These are phyloP conservation scores for Agelaius tricolor DNA, from an alignment of 2,113 vertebrate species.

Conservation along the genomic window DNA sequence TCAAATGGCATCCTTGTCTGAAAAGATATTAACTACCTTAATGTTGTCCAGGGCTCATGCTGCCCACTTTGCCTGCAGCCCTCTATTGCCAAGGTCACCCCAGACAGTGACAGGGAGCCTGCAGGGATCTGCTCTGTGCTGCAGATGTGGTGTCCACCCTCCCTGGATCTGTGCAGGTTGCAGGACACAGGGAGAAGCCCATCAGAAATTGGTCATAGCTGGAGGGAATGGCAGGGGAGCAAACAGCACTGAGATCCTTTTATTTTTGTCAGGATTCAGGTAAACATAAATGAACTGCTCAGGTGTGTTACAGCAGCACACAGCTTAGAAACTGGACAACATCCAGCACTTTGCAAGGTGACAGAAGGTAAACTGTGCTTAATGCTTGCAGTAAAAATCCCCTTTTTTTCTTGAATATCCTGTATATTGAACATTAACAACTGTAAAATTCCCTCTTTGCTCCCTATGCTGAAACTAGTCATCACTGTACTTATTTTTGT, in stretches of 20 bases:
- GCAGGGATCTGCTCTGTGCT: background rate
- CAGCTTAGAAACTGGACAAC: background rate
- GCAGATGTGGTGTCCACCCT: background rate
- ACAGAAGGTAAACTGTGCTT: background rate
- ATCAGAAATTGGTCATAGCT: background rate
- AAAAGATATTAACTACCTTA: background rate
- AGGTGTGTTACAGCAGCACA: background rate
- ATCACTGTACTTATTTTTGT: background rate
- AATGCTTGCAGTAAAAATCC: background rate
- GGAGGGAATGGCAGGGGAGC: background rate
- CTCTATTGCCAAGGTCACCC: background rate
- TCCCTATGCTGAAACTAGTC: background rate
- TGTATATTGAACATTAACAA: background rate
- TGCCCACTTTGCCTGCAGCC: background rate
- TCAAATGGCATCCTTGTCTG: background rate
- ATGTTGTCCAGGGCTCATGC: rapidly evolving
- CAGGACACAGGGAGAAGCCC: rapidly evolving
- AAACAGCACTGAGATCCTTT: background rate
- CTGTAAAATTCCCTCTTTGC: background rate
- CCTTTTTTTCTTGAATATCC: background rate
- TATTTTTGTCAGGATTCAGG: background rate
- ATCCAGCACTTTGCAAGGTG: background rate
- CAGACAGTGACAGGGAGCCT: rapidly evolving
- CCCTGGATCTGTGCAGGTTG: background rate
- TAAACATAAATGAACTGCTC: background rate